Evolutionary conservation across 1,140 invertebrate species (phyloP).

Genomic region (Drosophila punjabiensis): DNA sequence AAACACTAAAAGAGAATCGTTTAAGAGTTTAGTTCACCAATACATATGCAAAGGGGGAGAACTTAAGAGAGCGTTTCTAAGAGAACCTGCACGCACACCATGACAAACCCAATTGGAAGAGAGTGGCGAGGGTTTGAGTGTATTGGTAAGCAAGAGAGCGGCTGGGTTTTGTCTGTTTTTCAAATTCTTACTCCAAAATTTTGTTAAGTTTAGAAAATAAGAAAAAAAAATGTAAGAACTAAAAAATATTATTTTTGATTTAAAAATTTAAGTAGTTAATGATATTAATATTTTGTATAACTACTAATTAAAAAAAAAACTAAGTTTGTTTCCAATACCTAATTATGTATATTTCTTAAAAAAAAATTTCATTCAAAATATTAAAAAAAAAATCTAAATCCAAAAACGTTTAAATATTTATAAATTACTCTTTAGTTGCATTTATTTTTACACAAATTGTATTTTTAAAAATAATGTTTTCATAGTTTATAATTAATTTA

Average conservation of each 20-base stretch:
- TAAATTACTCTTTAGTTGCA: too few species aligned
- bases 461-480: too few species aligned
- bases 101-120: conserved; percentile 34
- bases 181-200: background rate
- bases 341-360: too few species aligned
- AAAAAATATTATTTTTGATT: background rate
- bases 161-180: background rate
- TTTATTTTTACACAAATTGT: too few species aligned
- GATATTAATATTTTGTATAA: too few species aligned
- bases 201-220: background rate
- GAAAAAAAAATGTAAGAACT: background rate
- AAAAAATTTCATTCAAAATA: background rate
- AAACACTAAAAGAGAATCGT: conserved; percentile 24
- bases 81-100: conserved; percentile 64
- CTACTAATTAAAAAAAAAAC: too few species aligned
- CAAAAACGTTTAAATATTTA: too few species aligned
- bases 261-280: too few species aligned
- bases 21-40: conserved; percentile 60
- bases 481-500: background rate
- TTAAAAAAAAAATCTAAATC: too few species aligned
- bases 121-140: conserved; percentile 32
- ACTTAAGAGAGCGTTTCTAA: conserved; percentile 58
- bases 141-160: conserved; percentile 58
- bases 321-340: too few species aligned
- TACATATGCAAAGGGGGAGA: conserved; percentile 43